A percentile compares a stretch with the other conserved stretches of the same genome.
Conservation (phyloP, 2,113 vertebrate species). For the Corythaeola cristata region DNA sequence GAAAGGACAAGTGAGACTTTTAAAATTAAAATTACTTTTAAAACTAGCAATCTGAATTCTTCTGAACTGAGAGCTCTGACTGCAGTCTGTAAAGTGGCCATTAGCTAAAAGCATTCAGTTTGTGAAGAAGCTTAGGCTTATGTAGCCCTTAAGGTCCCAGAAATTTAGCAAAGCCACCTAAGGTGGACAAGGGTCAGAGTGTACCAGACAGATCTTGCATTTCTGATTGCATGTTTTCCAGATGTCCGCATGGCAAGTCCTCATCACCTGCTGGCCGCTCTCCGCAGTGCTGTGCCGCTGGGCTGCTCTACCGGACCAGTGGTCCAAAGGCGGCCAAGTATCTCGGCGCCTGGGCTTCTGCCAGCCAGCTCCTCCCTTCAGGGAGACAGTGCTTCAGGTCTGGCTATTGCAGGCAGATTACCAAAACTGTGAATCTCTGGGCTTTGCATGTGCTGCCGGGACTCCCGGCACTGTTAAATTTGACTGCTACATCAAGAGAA, state of each 20-base stretch:
- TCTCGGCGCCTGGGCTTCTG: rapidly evolving
- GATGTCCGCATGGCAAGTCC: background rate
- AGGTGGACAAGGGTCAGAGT: background rate
- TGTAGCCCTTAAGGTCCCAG: background rate
- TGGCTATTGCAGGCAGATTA: background rate
- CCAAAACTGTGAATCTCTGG: background rate
- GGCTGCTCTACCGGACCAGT: no score
- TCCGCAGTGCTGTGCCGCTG: rapidly evolving
- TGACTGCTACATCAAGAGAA: background rate
- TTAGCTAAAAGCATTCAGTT: background rate
- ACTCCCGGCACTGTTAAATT: background rate
- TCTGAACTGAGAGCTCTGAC: background rate
- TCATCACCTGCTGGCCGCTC: background rate
- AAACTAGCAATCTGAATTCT: background rate
- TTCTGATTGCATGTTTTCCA: background rate
- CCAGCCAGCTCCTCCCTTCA: background rate
- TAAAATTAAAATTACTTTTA: background rate
- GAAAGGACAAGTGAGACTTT: background rate
- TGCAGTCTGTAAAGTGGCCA: background rate
- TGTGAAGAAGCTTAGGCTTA: background rate
- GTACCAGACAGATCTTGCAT: background rate
- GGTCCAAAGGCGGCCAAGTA: background rate
- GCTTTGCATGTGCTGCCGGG: background rate
- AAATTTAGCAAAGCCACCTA: background rate
- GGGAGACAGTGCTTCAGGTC: background rate